A percentile compares a stretch with the other conserved stretches of the same genome.
Conservation (phyloP, 1,140 invertebrate species). For the Drosophila sucinea region DNA sequence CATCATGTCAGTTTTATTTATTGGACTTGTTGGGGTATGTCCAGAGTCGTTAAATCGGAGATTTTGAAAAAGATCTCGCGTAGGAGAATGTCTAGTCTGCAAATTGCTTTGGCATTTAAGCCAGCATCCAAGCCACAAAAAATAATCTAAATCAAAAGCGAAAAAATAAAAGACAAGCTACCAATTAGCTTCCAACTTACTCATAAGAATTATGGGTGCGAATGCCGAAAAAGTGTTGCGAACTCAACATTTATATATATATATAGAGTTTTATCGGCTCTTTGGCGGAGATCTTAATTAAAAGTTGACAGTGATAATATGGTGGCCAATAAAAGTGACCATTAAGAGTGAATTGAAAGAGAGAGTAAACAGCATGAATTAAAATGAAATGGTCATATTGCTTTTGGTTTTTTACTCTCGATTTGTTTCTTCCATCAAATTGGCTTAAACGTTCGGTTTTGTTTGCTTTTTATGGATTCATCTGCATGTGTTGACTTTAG, state of each 20-base stretch:
- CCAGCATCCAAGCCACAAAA: slow-evolving; percentile 20
- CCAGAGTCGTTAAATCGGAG: slow-evolving; percentile 17
- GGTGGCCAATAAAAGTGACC: slow-evolving; percentile 49
- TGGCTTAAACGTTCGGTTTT: background rate
- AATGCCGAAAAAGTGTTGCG: slow-evolving; percentile 56
- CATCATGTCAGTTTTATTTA: background rate
- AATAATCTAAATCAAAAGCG: slow-evolving; percentile 65
- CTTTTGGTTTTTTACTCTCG: slow-evolving; percentile 16
- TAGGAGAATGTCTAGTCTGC: slow-evolving; percentile 40
- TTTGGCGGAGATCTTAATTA: slow-evolving; percentile 73
- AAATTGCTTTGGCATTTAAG: slow-evolving; percentile 77
- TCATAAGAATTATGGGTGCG: slow-evolving; percentile 76
- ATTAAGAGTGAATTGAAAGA: slow-evolving; percentile 50
- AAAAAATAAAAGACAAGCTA: slow-evolving; percentile 56
- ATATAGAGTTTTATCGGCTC: background rate
- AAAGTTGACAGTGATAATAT: slow-evolving; percentile 71
- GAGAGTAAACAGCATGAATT: slow-evolving; percentile 35
- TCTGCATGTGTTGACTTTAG: slow-evolving; percentile 48
- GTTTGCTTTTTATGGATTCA: slow-evolving; percentile 48
- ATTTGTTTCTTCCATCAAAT: slow-evolving; percentile 11
- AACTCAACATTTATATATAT: slow-evolving; percentile 43
- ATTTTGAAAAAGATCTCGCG: slow-evolving; percentile 9
- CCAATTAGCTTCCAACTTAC: slow-evolving; percentile 80
- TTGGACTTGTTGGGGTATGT: background rate
- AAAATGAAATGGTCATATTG: slow-evolving; percentile 16